Evolutionary conservation across 1,140 invertebrate species (phyloP).

Genomic region (Drosophila orena): DNA sequence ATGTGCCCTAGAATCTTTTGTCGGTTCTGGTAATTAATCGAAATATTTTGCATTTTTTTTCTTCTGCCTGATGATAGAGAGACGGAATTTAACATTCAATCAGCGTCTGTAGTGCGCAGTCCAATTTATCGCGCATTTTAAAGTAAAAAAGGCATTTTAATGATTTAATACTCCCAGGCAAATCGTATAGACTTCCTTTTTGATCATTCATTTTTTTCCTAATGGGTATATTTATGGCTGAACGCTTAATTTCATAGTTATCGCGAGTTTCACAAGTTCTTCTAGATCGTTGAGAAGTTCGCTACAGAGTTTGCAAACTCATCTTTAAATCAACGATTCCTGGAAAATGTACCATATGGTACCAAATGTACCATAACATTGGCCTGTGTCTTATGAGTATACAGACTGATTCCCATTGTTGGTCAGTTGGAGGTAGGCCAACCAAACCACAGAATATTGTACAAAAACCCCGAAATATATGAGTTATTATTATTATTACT

Average conservation of each 20-base stretch:
- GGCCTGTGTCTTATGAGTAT: not conserved
- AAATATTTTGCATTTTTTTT: slow-evolving; percentile 9
- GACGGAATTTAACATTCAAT: not conserved
- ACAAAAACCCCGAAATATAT: slow-evolving; percentile 23
- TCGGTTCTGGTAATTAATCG: slow-evolving; percentile 42
- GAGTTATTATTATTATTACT: slow-evolving; percentile 30
- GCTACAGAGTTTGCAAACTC: too few species aligned
- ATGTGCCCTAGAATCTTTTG: slow-evolving; percentile 22
- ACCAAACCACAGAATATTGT: slow-evolving; percentile 30
- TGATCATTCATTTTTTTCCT: too few species aligned
- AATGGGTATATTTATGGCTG: too few species aligned
- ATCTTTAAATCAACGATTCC: not conserved
- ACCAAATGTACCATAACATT: too few species aligned
- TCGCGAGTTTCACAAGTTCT: too few species aligned
- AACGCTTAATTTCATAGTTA: too few species aligned
- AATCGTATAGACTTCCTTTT: too few species aligned
- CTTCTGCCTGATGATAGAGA: slow-evolving; percentile 6
- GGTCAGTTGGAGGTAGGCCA: not conserved
- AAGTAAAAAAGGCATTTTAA: too few species aligned
- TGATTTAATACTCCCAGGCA: too few species aligned
- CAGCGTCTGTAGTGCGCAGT: not conserved
- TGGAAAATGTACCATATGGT: not conserved
- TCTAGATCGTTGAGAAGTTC: too few species aligned
- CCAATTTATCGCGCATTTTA: too few species aligned
- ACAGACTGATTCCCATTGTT: slow-evolving; percentile 12